Evolutionary conservation across 2,888 invertebrate species (phyloP), one percentile per base, ranked within the genome.

Genomic region (Mesochorus sp.): DNA sequence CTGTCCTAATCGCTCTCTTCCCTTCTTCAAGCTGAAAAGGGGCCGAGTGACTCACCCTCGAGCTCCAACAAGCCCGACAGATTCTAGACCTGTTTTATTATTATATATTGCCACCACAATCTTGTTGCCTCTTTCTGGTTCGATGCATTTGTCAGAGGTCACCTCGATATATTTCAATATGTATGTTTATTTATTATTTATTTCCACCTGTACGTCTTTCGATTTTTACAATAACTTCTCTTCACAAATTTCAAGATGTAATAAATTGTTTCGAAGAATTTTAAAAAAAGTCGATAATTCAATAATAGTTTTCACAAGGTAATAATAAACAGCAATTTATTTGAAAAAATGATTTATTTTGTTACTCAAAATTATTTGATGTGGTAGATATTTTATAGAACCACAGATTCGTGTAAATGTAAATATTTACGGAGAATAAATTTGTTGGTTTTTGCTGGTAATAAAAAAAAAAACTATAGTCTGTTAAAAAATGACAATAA

Each of bases 1-100:
- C 83, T 83, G 79, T 83, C 80, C 83, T 83, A 83, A 83, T 82
- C 81, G 82, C 64, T 74, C 70, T 74, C 74, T 44, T 59, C 70
- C 70, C 64, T 66, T 73, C 74, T 59, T 12, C 12, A 26, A 34
- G 68, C 47, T 57, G 37, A 51, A 34, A 51, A 57, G 51, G 51
- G 57, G 39, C 24, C 5, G 59, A 59, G 62, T 76, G 79, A 76
- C 70, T 79, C 80, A 78, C 68, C 74, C 71, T 49, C 37, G 61
- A 57, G 67, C 24, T 57, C 37, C 47, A 77, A 53, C 42, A 59
- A 64, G 37, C 47, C 64, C 64, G 51, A 77, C 28, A 37, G 67
- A 53, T 66, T 39, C 34, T 19, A 17, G 71, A 10, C 31, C 73
- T 55, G 42, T 67, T 62, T n/a, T n/a, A 68, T 67, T 79, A 74